phyloP scores from a whole-genome alignment of 1,140 invertebrate genomes.

The Cotesia glomerata region DNA sequence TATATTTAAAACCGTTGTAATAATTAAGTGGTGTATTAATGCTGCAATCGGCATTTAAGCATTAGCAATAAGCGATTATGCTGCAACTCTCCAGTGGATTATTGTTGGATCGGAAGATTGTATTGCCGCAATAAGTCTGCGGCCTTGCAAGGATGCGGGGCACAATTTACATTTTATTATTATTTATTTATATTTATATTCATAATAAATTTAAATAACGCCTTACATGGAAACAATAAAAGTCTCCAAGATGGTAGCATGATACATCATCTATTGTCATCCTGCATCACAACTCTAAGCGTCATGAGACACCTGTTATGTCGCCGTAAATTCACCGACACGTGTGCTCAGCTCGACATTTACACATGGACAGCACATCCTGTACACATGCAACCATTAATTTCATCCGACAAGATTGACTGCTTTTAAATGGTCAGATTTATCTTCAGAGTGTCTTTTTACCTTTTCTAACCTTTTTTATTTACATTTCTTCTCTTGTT shows the following conservation, averaged over 20 bases:
- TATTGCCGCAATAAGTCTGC: slow-evolving; percentile 14
- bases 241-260: no score
- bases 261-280: neutral
- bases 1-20: slow-evolving; percentile 45
- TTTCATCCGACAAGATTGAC: slow-evolving; percentile 14
- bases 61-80: slow-evolving; percentile 58
- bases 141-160: slow-evolving; percentile 60
- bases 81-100: slow-evolving; percentile 41
- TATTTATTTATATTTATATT: neutral
- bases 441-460: no score
- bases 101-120: neutral
- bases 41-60: slow-evolving; percentile 53
- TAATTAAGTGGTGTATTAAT: slow-evolving; percentile 42
- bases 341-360: slow-evolving; percentile 26
- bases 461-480: no score
- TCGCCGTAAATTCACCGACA: neutral
- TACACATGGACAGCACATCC: slow-evolving; percentile 41
- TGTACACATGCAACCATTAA: slow-evolving; percentile 46
- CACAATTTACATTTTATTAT: neutral
- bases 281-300: neutral
- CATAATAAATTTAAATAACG: neutral
- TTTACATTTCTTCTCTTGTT: no score
- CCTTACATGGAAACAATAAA: no score
- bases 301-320: slow-evolving; percentile 28
- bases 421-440: no score